Conservation (phyloP, 2,888 invertebrate genomes). For the Ornithoptera priamus region DNA sequence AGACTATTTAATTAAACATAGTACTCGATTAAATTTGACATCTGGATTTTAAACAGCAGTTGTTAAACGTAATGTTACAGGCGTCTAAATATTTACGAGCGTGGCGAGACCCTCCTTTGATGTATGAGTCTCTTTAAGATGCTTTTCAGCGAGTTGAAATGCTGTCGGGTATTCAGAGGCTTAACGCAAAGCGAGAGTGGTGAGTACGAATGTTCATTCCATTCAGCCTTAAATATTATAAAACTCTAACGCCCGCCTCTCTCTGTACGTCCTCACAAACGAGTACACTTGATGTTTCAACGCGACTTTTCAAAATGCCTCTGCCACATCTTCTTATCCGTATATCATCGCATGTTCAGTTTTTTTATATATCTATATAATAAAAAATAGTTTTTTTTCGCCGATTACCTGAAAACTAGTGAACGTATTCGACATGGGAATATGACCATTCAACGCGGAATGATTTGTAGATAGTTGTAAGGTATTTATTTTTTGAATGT, state of each 20-base stretch:
- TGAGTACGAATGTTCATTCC: slow-evolving; percentile 23
- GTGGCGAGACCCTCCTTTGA: slow-evolving; percentile 22
- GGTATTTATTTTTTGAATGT: no score
- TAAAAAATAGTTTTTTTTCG: no score
- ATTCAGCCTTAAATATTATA: slow-evolving; percentile 27
- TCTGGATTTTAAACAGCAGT: slow-evolving; percentile 1
- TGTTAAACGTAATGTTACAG: slow-evolving; percentile 12
- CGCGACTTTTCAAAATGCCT: not conserved
- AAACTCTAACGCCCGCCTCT: slow-evolving; percentile 20
- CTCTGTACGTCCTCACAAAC: slow-evolving; percentile 4
- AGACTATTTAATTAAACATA: slow-evolving; percentile 15
- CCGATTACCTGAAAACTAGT: no score
- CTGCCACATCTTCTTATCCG: not conserved
- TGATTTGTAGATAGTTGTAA: no score
- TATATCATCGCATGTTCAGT: no score
- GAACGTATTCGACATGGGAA: no score
- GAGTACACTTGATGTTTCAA: slow-evolving; percentile 3
- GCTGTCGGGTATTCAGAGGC: slow-evolving; percentile 26
- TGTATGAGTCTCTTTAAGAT: slow-evolving; percentile 22
- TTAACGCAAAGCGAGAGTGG: slow-evolving; percentile 16
- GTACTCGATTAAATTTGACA: slow-evolving; percentile 2
- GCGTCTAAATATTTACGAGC: slow-evolving; percentile 26
- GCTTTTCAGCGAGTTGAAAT: slow-evolving; percentile 26
- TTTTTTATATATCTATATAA: no score
- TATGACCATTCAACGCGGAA: no score